A percentile compares a stretch with the other conserved stretches of the same genome.
Conservation (phyloP, 2,797 vertebrate species). For the Microctenopoma lineatum region DNA sequence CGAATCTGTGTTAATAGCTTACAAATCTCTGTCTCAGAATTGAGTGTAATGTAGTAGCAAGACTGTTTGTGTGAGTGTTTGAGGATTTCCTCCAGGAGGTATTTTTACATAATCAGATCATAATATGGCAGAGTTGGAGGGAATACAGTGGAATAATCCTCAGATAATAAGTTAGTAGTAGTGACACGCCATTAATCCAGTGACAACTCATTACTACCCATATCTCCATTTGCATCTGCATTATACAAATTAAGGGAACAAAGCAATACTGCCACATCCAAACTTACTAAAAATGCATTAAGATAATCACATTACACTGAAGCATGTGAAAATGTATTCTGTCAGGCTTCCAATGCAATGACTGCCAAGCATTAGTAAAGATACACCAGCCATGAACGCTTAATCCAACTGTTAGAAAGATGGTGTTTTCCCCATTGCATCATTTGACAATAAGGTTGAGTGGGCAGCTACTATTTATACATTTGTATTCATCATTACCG, state of each 20-base stretch:
- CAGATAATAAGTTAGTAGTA: conserved; percentile 53
- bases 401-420: conserved; percentile 19
- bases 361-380: conserved; percentile 21
- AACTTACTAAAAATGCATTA: conserved; percentile 75
- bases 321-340: conserved; percentile 52
- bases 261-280: conserved; percentile 67
- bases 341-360: conserved; percentile 40
- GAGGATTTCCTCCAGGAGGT: conserved; percentile 23
- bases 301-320: conserved; percentile 76
- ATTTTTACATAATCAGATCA: conserved; percentile 7
- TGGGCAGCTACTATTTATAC: background rate
- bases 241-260: conserved; percentile 75
- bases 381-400: background rate
- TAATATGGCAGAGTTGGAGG: conserved; percentile 9
- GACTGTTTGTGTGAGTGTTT: conserved; percentile 2
- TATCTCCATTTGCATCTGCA: conserved; percentile 76
- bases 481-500: too few species aligned
- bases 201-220: conserved; percentile 73
- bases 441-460: background rate
- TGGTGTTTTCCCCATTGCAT: background rate
- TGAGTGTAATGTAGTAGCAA: conserved; percentile 42
- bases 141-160: conserved; percentile 50
- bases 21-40: conserved; percentile 57
- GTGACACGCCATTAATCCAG: conserved; percentile 72
- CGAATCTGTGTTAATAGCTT: conserved; percentile 63